Percentiles rank a stretch among this genome's conserved stretches.
phyloP scores from a whole-genome alignment of 1,140 invertebrate genomes.

The Phymastichus coffea region DNA sequence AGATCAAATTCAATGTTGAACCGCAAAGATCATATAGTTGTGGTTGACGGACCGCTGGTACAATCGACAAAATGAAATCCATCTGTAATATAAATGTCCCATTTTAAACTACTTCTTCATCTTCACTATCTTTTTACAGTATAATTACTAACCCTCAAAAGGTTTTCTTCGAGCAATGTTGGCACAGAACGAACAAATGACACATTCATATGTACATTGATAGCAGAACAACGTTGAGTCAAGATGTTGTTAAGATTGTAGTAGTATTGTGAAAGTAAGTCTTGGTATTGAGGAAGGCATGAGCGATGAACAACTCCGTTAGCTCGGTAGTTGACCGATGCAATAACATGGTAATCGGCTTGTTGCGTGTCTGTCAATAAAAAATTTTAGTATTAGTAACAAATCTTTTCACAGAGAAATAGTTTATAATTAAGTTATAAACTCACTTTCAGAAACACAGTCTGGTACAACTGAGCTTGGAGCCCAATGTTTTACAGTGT shows the following conservation, averaged over 20 bases:
- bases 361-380: conserved; percentile 77
- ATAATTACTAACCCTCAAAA: conserved; percentile 62
- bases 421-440: neutral
- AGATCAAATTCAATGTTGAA: conserved; percentile 88
- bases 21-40: conserved; percentile 93
- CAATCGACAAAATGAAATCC: conserved; percentile 84
- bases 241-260: conserved; percentile 76
- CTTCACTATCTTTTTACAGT: neutral
- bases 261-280: conserved; percentile 80
- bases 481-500: conserved; percentile 75
- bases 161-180: conserved; percentile 77
- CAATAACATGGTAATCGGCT: conserved; percentile 88
- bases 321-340: conserved; percentile 85
- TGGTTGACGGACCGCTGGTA: conserved; percentile 82
- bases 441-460: conserved; percentile 85
- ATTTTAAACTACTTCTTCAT: neutral
- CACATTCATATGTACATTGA: conserved; percentile 94
- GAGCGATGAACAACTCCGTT: conserved; percentile 81
- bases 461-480: conserved; percentile 87
- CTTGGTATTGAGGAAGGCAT: conserved; percentile 85
- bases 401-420: neutral
- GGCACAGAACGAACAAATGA: conserved; percentile 82
- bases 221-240: conserved; percentile 88
- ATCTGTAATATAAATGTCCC: conserved; percentile 57
- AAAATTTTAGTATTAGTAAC: no score